Base-by-base conservation (phyloP, 2,113 vertebrate species). In the Charina bottae region DNA sequence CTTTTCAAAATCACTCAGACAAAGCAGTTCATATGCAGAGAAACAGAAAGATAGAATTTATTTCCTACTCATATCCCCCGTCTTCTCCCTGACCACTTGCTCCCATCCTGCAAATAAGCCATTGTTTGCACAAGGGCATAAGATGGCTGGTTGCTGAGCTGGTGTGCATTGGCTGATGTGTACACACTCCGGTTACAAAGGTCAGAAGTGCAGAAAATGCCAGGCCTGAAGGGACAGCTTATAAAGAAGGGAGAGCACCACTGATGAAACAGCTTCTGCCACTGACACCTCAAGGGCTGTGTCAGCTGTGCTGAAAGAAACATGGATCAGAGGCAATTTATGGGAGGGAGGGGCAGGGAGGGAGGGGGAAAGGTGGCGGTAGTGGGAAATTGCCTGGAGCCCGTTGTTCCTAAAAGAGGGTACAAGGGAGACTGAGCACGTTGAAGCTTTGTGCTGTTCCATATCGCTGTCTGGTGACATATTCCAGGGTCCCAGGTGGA, bases 171-270 rank as follows among this genome's bases (percentile, higher is more conserved):
- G 83, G 55, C 10, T 4, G 28, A 46, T 59, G 55, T 46, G 21
- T 26, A 90, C 56, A 88, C 1, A 12, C 49, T 64, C 37, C 4
- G 26, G 58, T 46, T 88, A 72, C 83, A 93, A 91, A 86, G 78
- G 83, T 60, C 87, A 91, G 87, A 78, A 91, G 87, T 89, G 60
- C 83, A 91, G 42, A 78, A 93, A 91, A 91, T 86, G n/a, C 60
- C 83, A 91, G 84, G 87, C 87, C 90, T 28, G 24, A 53, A 85
- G 93, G 90, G 87, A 86, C 28, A n/a, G 60, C 21, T 78, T 42
- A 72, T n/a, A 58, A 72, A 55, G 78, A 62, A 89, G 54, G 90
- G 87, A 53, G 5, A 59, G 54, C 5, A 2, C 23, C 28, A 2
- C 60, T 4, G 28, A 59, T n/a, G 17, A 89, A 85, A 58, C 78